phyloP scores from a whole-genome alignment of 1,140 invertebrate species.

The Brachionus calyciflorus region DNA sequence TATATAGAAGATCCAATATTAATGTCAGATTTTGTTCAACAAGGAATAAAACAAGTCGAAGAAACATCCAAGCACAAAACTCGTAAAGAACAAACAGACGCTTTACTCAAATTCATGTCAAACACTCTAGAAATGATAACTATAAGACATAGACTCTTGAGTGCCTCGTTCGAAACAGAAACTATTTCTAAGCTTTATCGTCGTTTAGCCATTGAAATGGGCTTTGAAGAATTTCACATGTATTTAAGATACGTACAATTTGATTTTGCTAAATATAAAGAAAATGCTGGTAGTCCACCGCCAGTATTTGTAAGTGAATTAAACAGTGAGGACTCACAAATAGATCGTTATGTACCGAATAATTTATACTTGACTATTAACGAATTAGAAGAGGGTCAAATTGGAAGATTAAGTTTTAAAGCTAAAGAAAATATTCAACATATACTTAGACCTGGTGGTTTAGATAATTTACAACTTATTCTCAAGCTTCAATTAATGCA shows the following conservation, averaged over 20 bases:
- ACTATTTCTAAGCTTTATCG: conserved; percentile 57
- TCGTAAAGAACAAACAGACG: conserved; percentile 23
- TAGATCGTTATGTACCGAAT: conserved; percentile 52
- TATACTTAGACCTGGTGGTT: conserved; percentile 53
- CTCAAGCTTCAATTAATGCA: conserved; percentile 58
- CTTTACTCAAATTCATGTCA: not conserved
- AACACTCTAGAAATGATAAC: conserved; percentile 50
- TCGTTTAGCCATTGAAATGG: conserved; percentile 54
- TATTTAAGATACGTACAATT: conserved; percentile 59
- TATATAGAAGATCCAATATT: conserved; percentile 58
- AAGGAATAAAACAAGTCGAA: conserved; percentile 41
- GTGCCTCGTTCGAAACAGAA: conserved; percentile 56
- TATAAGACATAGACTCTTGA: conserved; percentile 54
- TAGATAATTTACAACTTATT: conserved; percentile 56
- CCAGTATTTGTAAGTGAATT: conserved; percentile 56
- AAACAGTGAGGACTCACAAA: conserved; percentile 55
- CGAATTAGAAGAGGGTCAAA: conserved; percentile 58
- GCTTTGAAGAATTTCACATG: conserved; percentile 59
- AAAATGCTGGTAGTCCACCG: conserved; percentile 54
- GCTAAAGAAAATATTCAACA: conserved; percentile 54
- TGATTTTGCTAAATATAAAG: conserved; percentile 57
- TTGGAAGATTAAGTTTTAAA: conserved; percentile 57
- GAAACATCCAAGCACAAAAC: conserved; percentile 22
- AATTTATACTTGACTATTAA: conserved; percentile 55
- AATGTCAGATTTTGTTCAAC: conserved; percentile 54